Evolutionary conservation across 2,888 invertebrate genomes (phyloP).

Genomic region (Thecophora atra): DNA sequence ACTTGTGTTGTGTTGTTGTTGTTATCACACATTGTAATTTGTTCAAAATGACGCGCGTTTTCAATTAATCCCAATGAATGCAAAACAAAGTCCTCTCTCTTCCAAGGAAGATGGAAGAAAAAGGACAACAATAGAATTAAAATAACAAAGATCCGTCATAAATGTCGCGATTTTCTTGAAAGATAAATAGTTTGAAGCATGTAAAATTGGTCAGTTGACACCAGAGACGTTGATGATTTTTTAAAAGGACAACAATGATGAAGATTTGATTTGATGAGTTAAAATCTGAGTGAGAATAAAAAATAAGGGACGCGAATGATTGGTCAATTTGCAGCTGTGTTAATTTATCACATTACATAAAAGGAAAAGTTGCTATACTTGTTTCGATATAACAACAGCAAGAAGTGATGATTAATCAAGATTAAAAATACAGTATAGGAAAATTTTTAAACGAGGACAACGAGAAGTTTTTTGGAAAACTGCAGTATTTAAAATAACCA

Average conservation of each 20-base stretch:
- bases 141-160: conserved; percentile 29
- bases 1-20: not conserved
- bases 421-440: no score
- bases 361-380: not conserved
- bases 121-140: conserved; percentile 7
- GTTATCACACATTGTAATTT: conserved; percentile 25
- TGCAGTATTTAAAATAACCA: no score
- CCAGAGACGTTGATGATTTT: not conserved
- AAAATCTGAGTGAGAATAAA: conserved; percentile 1
- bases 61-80: conserved; percentile 17
- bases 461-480: conserved; percentile 1
- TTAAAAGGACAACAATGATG: conserved; percentile 15
- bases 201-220: conserved; percentile 12
- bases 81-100: no score
- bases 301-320: conserved; percentile 21
- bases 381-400: not conserved
- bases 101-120: conserved; percentile 6
- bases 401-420: not conserved
- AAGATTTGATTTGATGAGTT: conserved; percentile 1
- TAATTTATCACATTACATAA: conserved; percentile 16
- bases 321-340: conserved; percentile 31
- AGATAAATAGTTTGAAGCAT: conserved; percentile 26
- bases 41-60: conserved; percentile 13
- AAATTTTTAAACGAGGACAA: not conserved
- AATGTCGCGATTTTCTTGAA: conserved; percentile 31